Conservation (phyloP, 2,113 vertebrate genomes). For the Calidris pygmaea region DNA sequence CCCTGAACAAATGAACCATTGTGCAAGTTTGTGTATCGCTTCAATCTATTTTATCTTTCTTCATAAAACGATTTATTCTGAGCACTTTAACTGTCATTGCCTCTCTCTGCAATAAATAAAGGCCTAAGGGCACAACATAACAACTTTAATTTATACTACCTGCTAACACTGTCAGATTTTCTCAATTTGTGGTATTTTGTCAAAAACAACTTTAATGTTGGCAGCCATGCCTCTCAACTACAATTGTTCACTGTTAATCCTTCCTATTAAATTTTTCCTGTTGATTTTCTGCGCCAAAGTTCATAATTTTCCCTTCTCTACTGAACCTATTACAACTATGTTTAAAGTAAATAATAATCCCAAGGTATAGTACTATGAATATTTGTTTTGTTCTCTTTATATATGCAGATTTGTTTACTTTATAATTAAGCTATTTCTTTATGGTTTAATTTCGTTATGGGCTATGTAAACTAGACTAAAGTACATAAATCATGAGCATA, state of each 20-base stretch:
- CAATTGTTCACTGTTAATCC: neutral
- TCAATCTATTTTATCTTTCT: slow-evolving; percentile 21
- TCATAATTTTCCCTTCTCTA: neutral
- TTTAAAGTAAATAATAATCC: neutral
- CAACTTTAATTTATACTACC: slow-evolving; percentile 19
- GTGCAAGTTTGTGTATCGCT: neutral
- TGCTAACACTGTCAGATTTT: slow-evolving; percentile 14
- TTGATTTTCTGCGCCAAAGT: neutral
- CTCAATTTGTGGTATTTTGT: neutral
- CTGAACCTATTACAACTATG: neutral
- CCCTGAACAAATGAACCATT: slow-evolving; percentile 5
- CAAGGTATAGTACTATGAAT: neutral
- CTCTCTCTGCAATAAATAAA: slow-evolving; percentile 11
- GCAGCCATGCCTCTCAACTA: neutral
- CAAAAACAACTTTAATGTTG: neutral
- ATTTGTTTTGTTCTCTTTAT: neutral
- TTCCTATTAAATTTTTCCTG: neutral
- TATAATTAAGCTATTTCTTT: neutral
- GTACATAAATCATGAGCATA: neutral
- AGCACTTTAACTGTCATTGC: neutral
- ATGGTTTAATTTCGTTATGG: neutral
- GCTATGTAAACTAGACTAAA: neutral
- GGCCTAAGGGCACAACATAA: neutral
- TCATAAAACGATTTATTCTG: neutral
- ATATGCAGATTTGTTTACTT: neutral